Conservation (phyloP, 2,797 vertebrate species). For the Crocodylus rhombifer region DNA sequence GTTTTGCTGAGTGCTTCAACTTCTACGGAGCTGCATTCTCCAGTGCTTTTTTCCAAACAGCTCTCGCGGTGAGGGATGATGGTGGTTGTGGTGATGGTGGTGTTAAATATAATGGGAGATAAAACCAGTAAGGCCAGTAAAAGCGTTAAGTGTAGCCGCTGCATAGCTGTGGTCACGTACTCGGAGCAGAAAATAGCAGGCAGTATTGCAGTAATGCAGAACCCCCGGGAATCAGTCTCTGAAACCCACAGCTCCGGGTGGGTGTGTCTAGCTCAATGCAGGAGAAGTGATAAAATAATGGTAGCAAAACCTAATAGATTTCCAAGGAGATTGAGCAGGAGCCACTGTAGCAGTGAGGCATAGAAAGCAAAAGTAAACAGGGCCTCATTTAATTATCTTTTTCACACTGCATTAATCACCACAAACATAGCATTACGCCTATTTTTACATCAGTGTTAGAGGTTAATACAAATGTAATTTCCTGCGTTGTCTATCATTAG, state of each 20-base stretch:
- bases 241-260: accelerated
- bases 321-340: slow-evolving; percentile 72
- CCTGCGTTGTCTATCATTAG: slow-evolving; percentile 72
- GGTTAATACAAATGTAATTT: slow-evolving; percentile 77
- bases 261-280: neutral
- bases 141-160: slow-evolving; percentile 11
- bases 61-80: neutral
- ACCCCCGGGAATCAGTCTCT: neutral
- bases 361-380: slow-evolving; percentile 78
- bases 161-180: neutral
- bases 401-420: slow-evolving; percentile 83
- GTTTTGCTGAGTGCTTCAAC: neutral
- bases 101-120: neutral
- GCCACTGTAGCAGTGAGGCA: slow-evolving; percentile 63
- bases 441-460: slow-evolving; percentile 79
- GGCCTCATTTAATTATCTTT: slow-evolving; percentile 81
- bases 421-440: slow-evolving; percentile 74
- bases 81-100: neutral
- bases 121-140: neutral
- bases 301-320: slow-evolving; percentile 64
- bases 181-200: neutral
- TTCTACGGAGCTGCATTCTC: neutral
- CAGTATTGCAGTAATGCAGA: accelerated
- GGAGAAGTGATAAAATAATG: slow-evolving; percentile 54
- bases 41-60: neutral